A percentile compares a stretch with the other conserved stretches of the same genome.
Evolutionary conservation across 1,140 invertebrate species (phyloP).

Genomic region (Mya arenaria): DNA sequence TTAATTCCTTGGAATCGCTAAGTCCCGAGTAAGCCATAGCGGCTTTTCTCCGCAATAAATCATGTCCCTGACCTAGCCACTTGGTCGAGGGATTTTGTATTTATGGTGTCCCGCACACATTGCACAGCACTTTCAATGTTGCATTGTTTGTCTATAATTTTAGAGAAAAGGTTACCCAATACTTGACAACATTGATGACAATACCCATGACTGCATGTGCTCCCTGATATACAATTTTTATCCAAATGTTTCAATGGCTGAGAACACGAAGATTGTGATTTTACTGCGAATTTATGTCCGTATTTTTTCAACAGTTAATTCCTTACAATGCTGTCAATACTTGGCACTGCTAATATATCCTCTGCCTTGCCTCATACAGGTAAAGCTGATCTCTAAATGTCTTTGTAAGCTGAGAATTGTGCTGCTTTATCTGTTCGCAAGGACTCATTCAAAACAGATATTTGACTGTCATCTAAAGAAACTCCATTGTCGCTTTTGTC

Average conservation of each 20-base stretch:
- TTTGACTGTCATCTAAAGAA: slow-evolving; percentile 1
- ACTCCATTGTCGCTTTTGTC: neutral
- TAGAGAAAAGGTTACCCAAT: neutral
- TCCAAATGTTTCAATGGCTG: slow-evolving; percentile 27
- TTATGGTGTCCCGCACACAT: slow-evolving; percentile 23
- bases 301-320: slow-evolving; percentile 5
- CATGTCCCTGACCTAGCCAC: neutral
- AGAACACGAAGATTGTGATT: slow-evolving; percentile 7
- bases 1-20: slow-evolving; percentile 10
- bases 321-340: slow-evolving; percentile 1
- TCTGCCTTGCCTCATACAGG: slow-evolving; percentile 15
- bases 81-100: slow-evolving; percentile 17
- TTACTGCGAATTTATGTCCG: neutral
- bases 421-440: neutral
- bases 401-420: neutral
- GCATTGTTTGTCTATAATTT: neutral
- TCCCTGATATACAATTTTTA: slow-evolving; percentile 32
- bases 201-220: slow-evolving; percentile 35
- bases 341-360: neutral
- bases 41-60: slow-evolving; percentile 1
- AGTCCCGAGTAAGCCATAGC: slow-evolving; percentile 25
- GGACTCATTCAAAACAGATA: neutral
- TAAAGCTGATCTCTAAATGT: slow-evolving; percentile 5
- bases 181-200: slow-evolving; percentile 1
- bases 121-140: slow-evolving; percentile 5